Conservation (phyloP, 2,113 vertebrate species). For the Macrotus californicus region DNA sequence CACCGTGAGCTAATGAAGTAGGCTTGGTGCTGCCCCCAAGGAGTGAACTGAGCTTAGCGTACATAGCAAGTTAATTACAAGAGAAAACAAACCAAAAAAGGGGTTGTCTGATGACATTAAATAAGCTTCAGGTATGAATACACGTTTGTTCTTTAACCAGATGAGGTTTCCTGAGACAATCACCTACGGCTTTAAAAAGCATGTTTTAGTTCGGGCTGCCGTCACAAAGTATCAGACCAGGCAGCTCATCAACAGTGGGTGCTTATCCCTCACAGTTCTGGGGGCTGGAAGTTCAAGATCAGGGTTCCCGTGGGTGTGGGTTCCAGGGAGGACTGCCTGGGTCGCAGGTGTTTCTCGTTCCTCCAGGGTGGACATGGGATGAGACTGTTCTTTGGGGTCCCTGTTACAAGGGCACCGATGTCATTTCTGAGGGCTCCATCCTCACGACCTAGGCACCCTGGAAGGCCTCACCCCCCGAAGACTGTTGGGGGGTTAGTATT, state of each 20-base stretch:
- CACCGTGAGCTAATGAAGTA: not conserved
- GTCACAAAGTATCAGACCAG: not conserved
- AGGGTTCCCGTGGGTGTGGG: no score
- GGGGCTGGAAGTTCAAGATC: not conserved
- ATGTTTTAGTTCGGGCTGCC: not conserved
- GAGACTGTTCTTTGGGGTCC: no score
- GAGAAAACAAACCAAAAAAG: not conserved
- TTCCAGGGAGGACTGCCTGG: not conserved
- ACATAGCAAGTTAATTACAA: not conserved
- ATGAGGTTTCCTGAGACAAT: not conserved
- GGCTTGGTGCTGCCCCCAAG: not conserved
- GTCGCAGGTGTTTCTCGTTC: not conserved
- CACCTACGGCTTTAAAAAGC: not conserved
- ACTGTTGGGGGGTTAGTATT: no score
- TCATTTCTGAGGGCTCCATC: no score
- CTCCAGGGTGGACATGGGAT: rapidly evolving
- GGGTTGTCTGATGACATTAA: not conserved
- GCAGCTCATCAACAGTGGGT: no score
- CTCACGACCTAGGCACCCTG: no score
- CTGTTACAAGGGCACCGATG: not conserved
- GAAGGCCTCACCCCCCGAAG: no score
- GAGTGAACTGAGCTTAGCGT: not conserved
- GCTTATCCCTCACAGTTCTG: no score
- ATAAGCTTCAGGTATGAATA: not conserved
- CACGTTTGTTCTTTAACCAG: not conserved